phyloP scores from a whole-genome alignment of 1,140 invertebrate genomes.

The Eriocheir sinensis region DNA sequence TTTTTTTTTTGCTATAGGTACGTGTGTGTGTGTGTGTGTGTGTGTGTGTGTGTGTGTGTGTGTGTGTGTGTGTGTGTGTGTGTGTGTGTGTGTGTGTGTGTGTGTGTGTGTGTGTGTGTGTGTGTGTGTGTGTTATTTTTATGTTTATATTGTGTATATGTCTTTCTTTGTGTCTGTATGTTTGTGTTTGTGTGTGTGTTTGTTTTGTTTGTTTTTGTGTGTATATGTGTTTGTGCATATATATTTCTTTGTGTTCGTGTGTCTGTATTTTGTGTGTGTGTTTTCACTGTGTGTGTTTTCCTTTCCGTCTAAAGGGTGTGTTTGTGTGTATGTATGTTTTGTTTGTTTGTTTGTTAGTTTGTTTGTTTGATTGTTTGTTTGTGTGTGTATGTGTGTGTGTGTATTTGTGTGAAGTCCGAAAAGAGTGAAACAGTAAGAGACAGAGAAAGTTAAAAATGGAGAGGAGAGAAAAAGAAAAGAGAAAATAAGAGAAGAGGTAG shows the following conservation, averaged over 20 bases:
- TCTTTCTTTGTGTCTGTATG: background rate
- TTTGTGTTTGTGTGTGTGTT: background rate
- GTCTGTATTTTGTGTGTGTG: too few relatives aligned
- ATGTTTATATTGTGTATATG: too few relatives aligned
- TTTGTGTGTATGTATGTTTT: too few relatives aligned
- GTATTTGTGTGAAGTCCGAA: background rate
- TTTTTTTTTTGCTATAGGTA: too few relatives aligned
- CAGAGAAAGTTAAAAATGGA: background rate
- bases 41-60: conserved; percentile 16
- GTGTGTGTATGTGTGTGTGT: too few relatives aligned
- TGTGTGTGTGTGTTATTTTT: conserved; percentile 15
- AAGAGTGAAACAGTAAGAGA: background rate
- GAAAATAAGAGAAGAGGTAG: background rate
- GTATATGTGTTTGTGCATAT: too few relatives aligned
- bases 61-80: conserved; percentile 14
- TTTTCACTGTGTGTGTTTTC: too few relatives aligned
- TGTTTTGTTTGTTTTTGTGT: too few relatives aligned
- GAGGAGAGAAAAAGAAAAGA: background rate
- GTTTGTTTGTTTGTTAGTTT: too few relatives aligned
- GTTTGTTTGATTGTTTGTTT: too few relatives aligned
- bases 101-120: conserved; percentile 14
- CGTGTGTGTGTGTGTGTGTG: background rate
- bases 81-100: conserved; percentile 14
- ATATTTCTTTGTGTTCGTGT: too few relatives aligned
- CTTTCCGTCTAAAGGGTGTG: too few relatives aligned